A percentile compares a stretch with the other conserved stretches of the same genome.
Evolutionary conservation across 2,113 vertebrate genomes (phyloP).

Genomic region (Petrocephalus zakoni): DNA sequence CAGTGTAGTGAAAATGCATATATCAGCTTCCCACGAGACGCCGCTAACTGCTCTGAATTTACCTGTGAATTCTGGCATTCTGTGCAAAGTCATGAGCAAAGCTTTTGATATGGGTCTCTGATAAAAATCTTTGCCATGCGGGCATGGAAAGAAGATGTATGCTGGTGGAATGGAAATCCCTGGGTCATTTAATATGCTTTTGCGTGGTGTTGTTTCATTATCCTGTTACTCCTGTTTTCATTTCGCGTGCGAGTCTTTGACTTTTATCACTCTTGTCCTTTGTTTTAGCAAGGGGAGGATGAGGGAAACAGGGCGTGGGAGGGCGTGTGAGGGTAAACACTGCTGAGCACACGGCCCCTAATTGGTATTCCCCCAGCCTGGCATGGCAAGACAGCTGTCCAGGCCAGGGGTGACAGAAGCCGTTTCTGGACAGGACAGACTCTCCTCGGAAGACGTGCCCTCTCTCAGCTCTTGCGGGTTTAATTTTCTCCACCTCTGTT

Average conservation of each 20-base stretch:
- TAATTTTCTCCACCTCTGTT: not conserved
- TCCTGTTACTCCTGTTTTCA: not conserved
- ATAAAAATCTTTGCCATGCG: not conserved
- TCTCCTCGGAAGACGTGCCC: not conserved
- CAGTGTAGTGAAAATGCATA: not conserved
- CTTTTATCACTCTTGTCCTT: not conserved
- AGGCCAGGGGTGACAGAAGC: not conserved
- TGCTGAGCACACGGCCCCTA: not conserved
- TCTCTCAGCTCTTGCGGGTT: not conserved
- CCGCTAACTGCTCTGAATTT: not conserved
- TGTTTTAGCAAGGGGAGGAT: not conserved
- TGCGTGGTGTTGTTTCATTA: not conserved
- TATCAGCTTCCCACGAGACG: not conserved
- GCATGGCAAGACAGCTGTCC: not conserved
- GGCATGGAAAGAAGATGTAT: not conserved
- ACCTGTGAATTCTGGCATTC: not conserved
- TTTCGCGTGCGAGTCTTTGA: not conserved
- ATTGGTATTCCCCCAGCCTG: not conserved
- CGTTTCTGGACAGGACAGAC: not conserved
- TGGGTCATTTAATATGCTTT: not conserved
- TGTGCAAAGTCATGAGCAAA: not conserved
- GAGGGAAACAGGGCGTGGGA: not conserved
- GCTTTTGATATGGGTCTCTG: not conserved
- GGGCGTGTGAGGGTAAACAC: not conserved
- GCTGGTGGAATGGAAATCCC: not conserved